These are phyloP conservation scores for Crypturellus undulatus DNA, from an alignment of 2,113 vertebrate species.

Conservation along the genomic window DNA sequence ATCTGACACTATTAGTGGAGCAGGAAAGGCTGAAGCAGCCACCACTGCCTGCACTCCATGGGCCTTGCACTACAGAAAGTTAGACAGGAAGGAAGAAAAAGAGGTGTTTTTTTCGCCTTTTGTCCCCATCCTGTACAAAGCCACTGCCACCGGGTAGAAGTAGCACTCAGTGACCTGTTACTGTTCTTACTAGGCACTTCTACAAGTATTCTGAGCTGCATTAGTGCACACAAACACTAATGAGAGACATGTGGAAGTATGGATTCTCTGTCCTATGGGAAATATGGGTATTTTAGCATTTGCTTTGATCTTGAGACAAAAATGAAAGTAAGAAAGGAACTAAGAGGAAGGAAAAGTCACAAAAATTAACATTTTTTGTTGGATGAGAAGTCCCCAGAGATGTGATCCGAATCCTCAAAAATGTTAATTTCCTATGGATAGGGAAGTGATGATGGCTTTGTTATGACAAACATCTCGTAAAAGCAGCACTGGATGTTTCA, in stretches of 20 bases:
- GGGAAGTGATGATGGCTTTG: constrained; percentile 42
- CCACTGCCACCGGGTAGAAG: not conserved
- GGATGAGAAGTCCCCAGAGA: not conserved
- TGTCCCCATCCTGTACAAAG: not conserved
- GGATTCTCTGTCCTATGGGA: not conserved
- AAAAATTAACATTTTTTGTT: constrained; percentile 45
- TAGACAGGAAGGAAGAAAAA: not conserved
- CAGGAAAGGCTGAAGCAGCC: not conserved
- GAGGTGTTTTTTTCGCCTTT: not conserved
- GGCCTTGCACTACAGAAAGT: not conserved
- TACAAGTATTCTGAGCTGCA: not conserved
- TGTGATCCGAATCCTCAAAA: not conserved
- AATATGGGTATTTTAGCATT: not conserved
- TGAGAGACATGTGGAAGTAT: constrained; percentile 21
- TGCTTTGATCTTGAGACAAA: constrained; percentile 35
- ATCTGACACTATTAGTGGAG: not conserved
- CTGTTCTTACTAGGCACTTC: not conserved
- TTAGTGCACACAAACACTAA: not conserved
- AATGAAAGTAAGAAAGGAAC: constrained; percentile 6
- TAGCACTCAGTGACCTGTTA: not conserved
- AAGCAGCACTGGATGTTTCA: constrained; percentile 6
- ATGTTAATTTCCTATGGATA: constrained; percentile 37
- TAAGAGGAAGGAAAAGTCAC: constrained; percentile 47
- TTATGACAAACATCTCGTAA: not conserved
- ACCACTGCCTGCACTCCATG: not conserved